phyloP scores from a whole-genome alignment of 2,888 invertebrate species.

The Leptura quadrifasciata region DNA sequence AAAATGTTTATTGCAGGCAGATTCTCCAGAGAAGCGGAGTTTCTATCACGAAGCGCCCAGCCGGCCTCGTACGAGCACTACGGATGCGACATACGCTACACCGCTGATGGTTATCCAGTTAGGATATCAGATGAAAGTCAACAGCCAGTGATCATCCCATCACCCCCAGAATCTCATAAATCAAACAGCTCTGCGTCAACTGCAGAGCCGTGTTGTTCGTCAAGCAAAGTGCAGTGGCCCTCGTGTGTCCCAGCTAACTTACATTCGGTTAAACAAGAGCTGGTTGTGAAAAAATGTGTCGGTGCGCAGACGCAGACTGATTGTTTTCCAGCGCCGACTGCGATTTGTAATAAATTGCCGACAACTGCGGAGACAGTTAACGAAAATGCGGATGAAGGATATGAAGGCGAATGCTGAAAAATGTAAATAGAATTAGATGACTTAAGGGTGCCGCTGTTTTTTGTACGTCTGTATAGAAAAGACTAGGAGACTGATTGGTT shows the following conservation, averaged over 20 bases:
- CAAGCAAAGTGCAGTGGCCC: slow-evolving; percentile 68
- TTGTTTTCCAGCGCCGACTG: slow-evolving; percentile 50
- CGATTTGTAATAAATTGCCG: slow-evolving; percentile 32
- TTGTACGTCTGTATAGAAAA: neutral
- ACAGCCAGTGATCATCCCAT: slow-evolving; percentile 72
- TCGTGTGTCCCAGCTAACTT: slow-evolving; percentile 74
- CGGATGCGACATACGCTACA: slow-evolving; percentile 81
- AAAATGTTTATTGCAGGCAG: slow-evolving; percentile 65
- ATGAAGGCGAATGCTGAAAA: slow-evolving; percentile 81
- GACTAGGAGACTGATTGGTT: slow-evolving; percentile 25
- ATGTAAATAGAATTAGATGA: slow-evolving; percentile 31
- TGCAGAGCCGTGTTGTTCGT: slow-evolving; percentile 44
- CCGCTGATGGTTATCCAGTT: slow-evolving; percentile 86
- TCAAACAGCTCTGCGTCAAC: slow-evolving; percentile 51
- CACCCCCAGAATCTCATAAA: slow-evolving; percentile 54
- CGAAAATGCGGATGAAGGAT: slow-evolving; percentile 92
- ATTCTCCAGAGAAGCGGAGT: slow-evolving; percentile 81
- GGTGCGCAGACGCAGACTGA: slow-evolving; percentile 78
- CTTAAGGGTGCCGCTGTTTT: slow-evolving; percentile 11
- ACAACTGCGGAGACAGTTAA: slow-evolving; percentile 74
- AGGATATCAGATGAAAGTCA: slow-evolving; percentile 73
- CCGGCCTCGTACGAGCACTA: slow-evolving; percentile 75
- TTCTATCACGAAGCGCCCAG: slow-evolving; percentile 72
- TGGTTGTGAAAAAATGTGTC: slow-evolving; percentile 74
- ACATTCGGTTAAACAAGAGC: slow-evolving; percentile 53